Percentiles rank a stretch among this genome's conserved stretches.
Conservation (phyloP, 2,113 vertebrate genomes). For the Baryphthengus martii region DNA sequence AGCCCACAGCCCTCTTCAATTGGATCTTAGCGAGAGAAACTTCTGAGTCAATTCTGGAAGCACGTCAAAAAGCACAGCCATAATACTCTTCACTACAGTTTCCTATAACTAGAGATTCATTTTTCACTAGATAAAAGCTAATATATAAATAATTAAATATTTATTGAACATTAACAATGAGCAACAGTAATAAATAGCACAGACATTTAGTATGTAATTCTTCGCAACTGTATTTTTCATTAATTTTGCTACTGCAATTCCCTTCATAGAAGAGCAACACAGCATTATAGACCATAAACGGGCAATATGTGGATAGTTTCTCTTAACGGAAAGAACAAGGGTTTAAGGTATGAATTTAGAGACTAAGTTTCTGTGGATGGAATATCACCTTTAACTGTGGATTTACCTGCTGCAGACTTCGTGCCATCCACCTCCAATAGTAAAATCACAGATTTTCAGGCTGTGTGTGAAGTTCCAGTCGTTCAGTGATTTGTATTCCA, state of each 20-base stretch:
- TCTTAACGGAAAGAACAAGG: background rate
- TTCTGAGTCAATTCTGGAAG: background rate
- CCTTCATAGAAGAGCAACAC: background rate
- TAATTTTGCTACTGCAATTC: background rate
- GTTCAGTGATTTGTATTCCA: background rate
- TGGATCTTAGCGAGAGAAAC: background rate
- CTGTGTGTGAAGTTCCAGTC: background rate
- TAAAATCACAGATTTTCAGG: background rate
- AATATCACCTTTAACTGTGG: background rate
- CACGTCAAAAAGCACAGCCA: background rate
- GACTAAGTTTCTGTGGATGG: background rate
- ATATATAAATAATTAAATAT: background rate
- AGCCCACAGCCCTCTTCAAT: background rate
- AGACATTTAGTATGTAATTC: background rate
- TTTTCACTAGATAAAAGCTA: conserved; percentile 18
- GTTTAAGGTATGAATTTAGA: background rate
- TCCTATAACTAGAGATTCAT: background rate
- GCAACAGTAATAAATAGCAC: background rate
- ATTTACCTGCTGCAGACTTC: background rate
- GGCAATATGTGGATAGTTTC: background rate
- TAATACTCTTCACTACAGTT: background rate
- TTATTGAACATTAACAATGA: background rate
- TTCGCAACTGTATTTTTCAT: background rate
- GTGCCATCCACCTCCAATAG: background rate
- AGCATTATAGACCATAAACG: background rate